These are phyloP conservation scores for Cryptus armator DNA, from an alignment of 2,888 invertebrate species.

Conservation along the genomic window DNA sequence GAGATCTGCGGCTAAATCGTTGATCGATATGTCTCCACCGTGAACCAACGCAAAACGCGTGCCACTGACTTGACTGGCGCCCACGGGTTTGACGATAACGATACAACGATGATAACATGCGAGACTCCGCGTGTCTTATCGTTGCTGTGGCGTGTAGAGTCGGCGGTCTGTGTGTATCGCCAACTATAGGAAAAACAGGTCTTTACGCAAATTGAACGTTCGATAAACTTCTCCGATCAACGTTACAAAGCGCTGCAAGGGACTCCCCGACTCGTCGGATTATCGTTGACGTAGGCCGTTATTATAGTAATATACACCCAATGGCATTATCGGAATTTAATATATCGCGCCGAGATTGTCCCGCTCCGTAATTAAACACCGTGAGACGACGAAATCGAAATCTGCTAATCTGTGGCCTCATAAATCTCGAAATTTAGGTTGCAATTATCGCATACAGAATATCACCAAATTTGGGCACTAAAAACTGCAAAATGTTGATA, in stretches of 20 bases:
- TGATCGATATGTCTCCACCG: slow-evolving; percentile 30
- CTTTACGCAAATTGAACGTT: slow-evolving; percentile 49
- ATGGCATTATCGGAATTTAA: slow-evolving; percentile 14
- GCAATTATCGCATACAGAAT: neutral
- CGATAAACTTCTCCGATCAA: slow-evolving; percentile 28
- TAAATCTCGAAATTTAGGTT: neutral
- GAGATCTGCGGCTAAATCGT: slow-evolving; percentile 34
- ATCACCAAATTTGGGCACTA: neutral
- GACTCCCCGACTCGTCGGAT: slow-evolving; percentile 24
- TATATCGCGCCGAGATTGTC: slow-evolving; percentile 18
- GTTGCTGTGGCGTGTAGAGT: neutral
- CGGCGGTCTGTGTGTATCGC: neutral
- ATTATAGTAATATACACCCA: slow-evolving; percentile 14
- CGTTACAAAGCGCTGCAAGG: slow-evolving; percentile 26
- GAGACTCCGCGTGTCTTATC: slow-evolving; percentile 52
- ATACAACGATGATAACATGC: slow-evolving; percentile 48
- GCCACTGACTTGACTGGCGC: slow-evolving; percentile 46
- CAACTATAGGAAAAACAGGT: slow-evolving; percentile 38
- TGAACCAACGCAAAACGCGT: slow-evolving; percentile 45
- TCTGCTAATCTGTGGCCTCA: slow-evolving; percentile 2
- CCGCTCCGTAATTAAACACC: slow-evolving; percentile 18
- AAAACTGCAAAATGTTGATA: neutral
- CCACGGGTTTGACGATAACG: slow-evolving; percentile 30
- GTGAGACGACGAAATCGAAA: slow-evolving; percentile 23
- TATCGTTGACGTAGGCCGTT: slow-evolving; percentile 8